Evolutionary conservation across 2,797 vertebrate species (phyloP), one percentile per base, ranked within the genome.

Genomic region (Poeciliopsis presidionis): DNA sequence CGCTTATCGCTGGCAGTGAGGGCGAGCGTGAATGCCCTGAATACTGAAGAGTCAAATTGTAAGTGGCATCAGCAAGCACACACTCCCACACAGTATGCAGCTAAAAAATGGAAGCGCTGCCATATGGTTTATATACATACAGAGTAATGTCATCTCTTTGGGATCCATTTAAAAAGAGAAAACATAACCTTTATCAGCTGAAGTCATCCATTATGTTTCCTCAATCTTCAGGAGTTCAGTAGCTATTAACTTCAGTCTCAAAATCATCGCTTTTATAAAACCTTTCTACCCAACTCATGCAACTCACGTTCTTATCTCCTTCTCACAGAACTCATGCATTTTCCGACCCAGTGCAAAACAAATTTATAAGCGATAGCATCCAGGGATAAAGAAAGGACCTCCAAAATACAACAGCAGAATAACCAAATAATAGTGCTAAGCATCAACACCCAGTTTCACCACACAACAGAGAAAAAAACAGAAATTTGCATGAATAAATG

Each of bases 1-100:
- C 79, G 77, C 88, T 93, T 89, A 91, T 91, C 90, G 43, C 81
- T 80, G 84, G 78, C 88, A 86, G 87, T 41, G 81, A 86, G 83
- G 51, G 77, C 88, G 76, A 84, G 88, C 78, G 79, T 78, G 85
- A 85, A 88, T 55, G 87, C 86, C 86, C 81, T 74, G 90, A 89
- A 90, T 90, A 83, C 87, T 81, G 90, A 90, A 90, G 88, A 90
- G 84, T 87, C 86, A 79, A 84, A 90, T 74, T 82, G 72, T 76
- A 75, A 86, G 87, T 83, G 87, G 84, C 88, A 87, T 86, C 79
- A 72, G 69, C 39, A 61, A 80, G 77, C 78, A 46, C 79, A 73
- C 79, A 82, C 71, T 20, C 87, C 63, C 72, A 86, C 49, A 18
- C 84, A 72, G 57, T 70, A 71, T 20, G 47, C 76, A 69, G 79